Evolutionary conservation across 2,888 invertebrate species (phyloP), one percentile per base, ranked within the genome.

Genomic region (Operophtera brumata): DNA sequence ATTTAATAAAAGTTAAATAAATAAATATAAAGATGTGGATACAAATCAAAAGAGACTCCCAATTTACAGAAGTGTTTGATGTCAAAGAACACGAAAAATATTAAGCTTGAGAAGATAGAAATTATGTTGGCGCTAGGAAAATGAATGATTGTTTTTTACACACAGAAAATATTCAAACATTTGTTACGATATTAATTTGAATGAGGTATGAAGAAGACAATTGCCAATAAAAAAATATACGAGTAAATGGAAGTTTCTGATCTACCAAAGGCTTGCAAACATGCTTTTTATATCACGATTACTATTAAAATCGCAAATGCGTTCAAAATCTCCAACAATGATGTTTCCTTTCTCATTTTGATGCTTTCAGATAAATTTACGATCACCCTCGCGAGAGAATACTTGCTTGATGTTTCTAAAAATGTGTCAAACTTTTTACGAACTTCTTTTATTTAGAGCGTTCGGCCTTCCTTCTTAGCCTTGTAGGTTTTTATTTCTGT

Each of bases 341-440:
- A 86, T 86, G 83, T 86, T 76, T 82, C 79, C 84, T 88, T 89
- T 86, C 85, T 87, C 84, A 88, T 89, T 83, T 84, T 86, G 88
- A 89, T 89, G 86, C 87, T 86, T 77, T 73, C 54, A 47, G 52
- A 52, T 77, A 83, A 86, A 90, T 89, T 89, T 88, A 89, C 86
- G 84, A 83, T 78, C 86, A 75, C 67, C 76, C 82, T 80, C 78
- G 80, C 79, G 79, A 74, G 78, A 80, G 80, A 80, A 80, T 85
- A 82, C 86, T 84, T 82, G 88, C 84, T 85, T 85, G 89, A 87
- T 86, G 88, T 83, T 87, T 86, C 87, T 87, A 89, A 90, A 90
- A 90, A 90, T 88, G 89, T 90, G 90, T 88, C 90, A 89, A 88
- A 88, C 80, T 87, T 89, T 89, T 89, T 87, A 88, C 84, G 78